phyloP scores from a whole-genome alignment of 2,888 invertebrate species.

The Hirtodrosophila trivittata region DNA sequence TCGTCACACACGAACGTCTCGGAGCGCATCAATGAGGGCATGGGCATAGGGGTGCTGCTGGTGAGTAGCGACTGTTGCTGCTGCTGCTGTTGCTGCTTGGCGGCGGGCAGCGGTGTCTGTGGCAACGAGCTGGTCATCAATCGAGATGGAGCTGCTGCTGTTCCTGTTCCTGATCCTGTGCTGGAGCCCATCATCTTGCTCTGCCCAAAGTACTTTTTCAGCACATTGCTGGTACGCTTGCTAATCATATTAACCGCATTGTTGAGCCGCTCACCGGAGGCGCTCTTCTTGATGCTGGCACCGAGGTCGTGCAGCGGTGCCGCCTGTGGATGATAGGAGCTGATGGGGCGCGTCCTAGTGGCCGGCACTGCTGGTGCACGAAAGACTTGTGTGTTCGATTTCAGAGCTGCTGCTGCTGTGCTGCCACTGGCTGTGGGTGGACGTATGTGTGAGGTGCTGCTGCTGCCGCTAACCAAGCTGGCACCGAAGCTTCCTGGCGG shows the following conservation, averaged over 20 bases:
- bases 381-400: slow-evolving; percentile 62
- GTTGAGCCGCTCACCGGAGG: slow-evolving; percentile 79
- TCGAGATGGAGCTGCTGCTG: neutral
- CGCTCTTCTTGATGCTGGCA: slow-evolving; percentile 75
- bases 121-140: slow-evolving; percentile 58
- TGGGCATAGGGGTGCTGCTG: slow-evolving; percentile 63
- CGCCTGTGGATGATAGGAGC: slow-evolving; percentile 50
- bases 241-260: slow-evolving; percentile 77
- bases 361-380: slow-evolving; percentile 71
- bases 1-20: slow-evolving; percentile 82
- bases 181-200: slow-evolving; percentile 28
- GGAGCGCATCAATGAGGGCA: slow-evolving; percentile 79
- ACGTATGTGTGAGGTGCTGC: slow-evolving; percentile 59
- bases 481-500: slow-evolving; percentile 73
- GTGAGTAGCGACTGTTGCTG: slow-evolving; percentile 32
- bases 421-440: slow-evolving; percentile 53
- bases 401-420: slow-evolving; percentile 19
- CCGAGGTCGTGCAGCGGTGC: slow-evolving; percentile 49
- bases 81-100: slow-evolving; percentile 45
- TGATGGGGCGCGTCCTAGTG: slow-evolving; percentile 53
- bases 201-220: slow-evolving; percentile 79
- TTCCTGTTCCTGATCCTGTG: neutral
- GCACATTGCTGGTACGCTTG: slow-evolving; percentile 76
- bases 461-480: slow-evolving; percentile 18
- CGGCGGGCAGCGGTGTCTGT: slow-evolving; percentile 54